A percentile compares a stretch with the other conserved stretches of the same genome.
These are phyloP conservation scores for Lobophora halterata DNA, from an alignment of 2,888 invertebrate species.

Conservation along the genomic window DNA sequence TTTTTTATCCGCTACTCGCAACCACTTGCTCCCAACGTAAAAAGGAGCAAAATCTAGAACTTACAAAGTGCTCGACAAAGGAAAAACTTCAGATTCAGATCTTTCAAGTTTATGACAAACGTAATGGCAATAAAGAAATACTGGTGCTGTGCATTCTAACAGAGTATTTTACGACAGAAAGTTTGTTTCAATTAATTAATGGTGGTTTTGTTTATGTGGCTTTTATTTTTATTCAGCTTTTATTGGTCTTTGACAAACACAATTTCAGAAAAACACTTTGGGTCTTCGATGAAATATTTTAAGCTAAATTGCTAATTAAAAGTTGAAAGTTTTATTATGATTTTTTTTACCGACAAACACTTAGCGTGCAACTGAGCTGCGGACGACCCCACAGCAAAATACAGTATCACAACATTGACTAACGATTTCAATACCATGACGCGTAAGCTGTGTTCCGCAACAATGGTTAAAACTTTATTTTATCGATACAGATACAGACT, in stretches of 20 bases:
- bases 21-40: slow-evolving; percentile 1
- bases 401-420: too few relatives aligned
- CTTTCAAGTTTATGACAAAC: slow-evolving; percentile 7
- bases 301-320: too few relatives aligned
- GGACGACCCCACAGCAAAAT: too few relatives aligned
- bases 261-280: neutral
- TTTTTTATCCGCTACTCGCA: slow-evolving; percentile 6
- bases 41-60: slow-evolving; percentile 12
- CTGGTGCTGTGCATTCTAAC: slow-evolving; percentile 7
- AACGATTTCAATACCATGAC: slow-evolving; percentile 1
- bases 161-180: slow-evolving; percentile 9
- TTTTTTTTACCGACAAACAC: too few relatives aligned
- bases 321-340: too few relatives aligned
- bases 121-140: slow-evolving; percentile 11
- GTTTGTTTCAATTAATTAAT: slow-evolving; percentile 18
- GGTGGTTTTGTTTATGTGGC: slow-evolving; percentile 10
- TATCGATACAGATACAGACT: too few relatives aligned
- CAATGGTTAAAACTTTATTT: too few relatives aligned
- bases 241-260: slow-evolving; percentile 3
- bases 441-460: too few relatives aligned
- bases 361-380: too few relatives aligned
- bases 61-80: slow-evolving; percentile 13
- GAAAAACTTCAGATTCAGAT: slow-evolving; percentile 19
- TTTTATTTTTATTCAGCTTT: slow-evolving; percentile 12
- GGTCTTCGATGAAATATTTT: too few relatives aligned